Percentiles rank a stretch among this genome's conserved stretches.
Conservation (phyloP, 2,797 vertebrate species). For the Gobionotothen gibberifrons region DNA sequence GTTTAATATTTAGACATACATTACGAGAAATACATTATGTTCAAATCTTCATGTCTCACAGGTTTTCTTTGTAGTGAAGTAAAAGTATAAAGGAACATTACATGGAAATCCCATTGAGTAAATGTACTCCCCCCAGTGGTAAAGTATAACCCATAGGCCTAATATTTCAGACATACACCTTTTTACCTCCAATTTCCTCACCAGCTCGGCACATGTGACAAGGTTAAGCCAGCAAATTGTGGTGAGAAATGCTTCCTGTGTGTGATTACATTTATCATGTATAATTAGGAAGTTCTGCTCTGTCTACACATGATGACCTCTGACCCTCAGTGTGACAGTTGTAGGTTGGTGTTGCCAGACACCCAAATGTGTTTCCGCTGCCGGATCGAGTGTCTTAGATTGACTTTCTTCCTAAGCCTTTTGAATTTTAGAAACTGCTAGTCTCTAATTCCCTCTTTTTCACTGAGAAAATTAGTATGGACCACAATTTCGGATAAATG, state of each 20-base stretch:
- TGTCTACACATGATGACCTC: conserved; percentile 72
- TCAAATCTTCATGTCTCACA: no score
- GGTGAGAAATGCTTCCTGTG: conserved; percentile 74
- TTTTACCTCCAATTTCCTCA: conserved; percentile 29
- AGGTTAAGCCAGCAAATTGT: conserved; percentile 79
- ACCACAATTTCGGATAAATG: neutral
- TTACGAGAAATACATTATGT: no score
- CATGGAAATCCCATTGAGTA: no score
- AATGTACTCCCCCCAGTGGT: no score
- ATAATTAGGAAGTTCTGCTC: conserved; percentile 82
- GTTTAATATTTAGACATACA: no score
- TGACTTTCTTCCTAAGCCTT: conserved; percentile 19
- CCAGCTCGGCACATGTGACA: conserved; percentile 63
- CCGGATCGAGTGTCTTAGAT: conserved; percentile 24
- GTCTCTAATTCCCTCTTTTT: conserved; percentile 1
- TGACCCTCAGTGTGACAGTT: conserved; percentile 75
- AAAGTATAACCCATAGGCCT: no score
- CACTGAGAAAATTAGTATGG: conserved; percentile 4
- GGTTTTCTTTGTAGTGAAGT: no score
- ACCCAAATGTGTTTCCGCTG: conserved; percentile 59
- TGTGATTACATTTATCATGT: conserved; percentile 81
- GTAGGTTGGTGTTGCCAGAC: conserved; percentile 70
- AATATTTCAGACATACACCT: conserved; percentile 13
- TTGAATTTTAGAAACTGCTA: conserved; percentile 20
- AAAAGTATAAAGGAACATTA: no score